These are phyloP conservation scores for Petrophora chlorosata DNA, from an alignment of 2,888 invertebrate species.

Conservation along the genomic window DNA sequence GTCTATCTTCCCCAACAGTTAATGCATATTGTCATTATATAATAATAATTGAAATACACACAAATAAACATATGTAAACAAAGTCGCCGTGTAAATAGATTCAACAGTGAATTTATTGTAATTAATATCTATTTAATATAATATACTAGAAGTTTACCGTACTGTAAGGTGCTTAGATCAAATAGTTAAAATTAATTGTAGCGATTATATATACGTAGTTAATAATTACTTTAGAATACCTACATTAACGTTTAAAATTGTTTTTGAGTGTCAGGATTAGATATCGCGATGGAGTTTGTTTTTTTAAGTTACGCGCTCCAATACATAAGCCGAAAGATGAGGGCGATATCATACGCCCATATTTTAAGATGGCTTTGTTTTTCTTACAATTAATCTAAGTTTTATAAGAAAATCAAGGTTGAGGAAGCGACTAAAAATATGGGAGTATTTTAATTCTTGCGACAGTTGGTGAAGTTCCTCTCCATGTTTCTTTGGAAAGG, in stretches of 20 bases:
- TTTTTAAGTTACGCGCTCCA: slow-evolving; percentile 7
- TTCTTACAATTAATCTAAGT: too few species aligned
- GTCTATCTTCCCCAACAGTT: too few species aligned
- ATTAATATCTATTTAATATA: background rate
- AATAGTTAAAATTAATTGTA: slow-evolving; percentile 62
- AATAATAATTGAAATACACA: too few species aligned
- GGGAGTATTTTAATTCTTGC: background rate
- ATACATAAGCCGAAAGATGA: too few species aligned
- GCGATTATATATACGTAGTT: slow-evolving; percentile 59
- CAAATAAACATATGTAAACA: too few species aligned
- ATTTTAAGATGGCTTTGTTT: too few species aligned
- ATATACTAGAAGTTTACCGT: slow-evolving; percentile 30
- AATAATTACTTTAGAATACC: slow-evolving; percentile 40
- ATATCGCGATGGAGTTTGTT: background rate
- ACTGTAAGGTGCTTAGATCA: slow-evolving; percentile 67
- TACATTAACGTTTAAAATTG: slow-evolving; percentile 32
- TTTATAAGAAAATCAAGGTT: too few species aligned
- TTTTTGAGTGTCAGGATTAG: slow-evolving; percentile 1
- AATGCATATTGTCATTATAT: too few species aligned
- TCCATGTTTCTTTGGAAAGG: slow-evolving; percentile 4
- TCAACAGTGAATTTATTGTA: slow-evolving; percentile 5
- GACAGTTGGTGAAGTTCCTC: background rate
- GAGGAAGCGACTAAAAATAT: background rate
- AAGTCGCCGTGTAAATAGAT: too few species aligned
- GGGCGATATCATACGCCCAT: too few species aligned